phyloP scores from a whole-genome alignment of 1,140 invertebrate genomes.

The Trichonephila clavata region DNA sequence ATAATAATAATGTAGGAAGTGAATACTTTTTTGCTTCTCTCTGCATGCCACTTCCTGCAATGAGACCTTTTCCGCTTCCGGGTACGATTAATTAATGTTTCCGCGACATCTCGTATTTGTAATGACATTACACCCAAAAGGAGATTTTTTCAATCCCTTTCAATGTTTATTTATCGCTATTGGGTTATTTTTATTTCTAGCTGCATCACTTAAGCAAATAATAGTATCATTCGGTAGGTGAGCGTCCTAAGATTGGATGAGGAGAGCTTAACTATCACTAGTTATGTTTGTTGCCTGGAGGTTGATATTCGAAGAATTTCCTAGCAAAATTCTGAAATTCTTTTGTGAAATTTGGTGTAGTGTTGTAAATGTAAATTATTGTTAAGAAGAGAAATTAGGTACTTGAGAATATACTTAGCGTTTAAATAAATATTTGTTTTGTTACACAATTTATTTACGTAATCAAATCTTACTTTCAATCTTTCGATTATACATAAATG shows the following conservation, averaged over 20 bases:
- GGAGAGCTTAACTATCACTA: not conserved
- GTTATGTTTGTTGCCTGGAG: not conserved
- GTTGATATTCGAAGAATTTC: not conserved
- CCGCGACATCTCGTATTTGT: slow-evolving; percentile 63
- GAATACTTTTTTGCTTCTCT: slow-evolving; percentile 25
- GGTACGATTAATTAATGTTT: slow-evolving; percentile 74
- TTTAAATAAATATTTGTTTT: too few relatives aligned
- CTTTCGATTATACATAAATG: too few relatives aligned
- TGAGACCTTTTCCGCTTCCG: slow-evolving; percentile 70
- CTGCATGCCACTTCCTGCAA: slow-evolving; percentile 69
- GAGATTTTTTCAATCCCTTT: not conserved
- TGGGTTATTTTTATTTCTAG: not conserved
- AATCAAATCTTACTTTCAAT: too few relatives aligned
- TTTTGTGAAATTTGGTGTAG: too few relatives aligned
- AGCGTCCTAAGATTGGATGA: not conserved
- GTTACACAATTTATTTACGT: too few relatives aligned
- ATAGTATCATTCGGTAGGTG: not conserved
- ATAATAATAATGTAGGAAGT: slow-evolving; percentile 65
- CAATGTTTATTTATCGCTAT: not conserved
- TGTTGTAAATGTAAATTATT: too few relatives aligned
- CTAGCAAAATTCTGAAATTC: not conserved
- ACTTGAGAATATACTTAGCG: too few relatives aligned
- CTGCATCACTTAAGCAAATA: not conserved
- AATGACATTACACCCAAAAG: slow-evolving; percentile 68
- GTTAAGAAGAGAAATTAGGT: too few relatives aligned